A percentile compares a stretch with the other conserved stretches of the same genome.
phyloP scores from a whole-genome alignment of 2,888 invertebrate genomes.

The Plebejus melissa region DNA sequence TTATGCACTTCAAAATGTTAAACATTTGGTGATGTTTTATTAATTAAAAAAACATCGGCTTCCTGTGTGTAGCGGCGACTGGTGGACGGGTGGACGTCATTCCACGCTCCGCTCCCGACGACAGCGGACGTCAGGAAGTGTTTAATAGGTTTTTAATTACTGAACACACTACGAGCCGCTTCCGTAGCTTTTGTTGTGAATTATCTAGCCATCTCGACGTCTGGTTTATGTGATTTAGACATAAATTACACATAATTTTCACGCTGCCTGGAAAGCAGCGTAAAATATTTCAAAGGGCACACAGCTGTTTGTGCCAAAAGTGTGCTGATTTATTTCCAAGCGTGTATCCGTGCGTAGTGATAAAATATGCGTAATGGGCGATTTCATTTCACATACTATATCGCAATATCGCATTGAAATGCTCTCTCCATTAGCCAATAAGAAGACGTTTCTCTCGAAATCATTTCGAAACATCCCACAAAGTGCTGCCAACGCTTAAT shows the following conservation, averaged over 20 bases:
- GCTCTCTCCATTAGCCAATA: neutral
- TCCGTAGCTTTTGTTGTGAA: constrained; percentile 14
- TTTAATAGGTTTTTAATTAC: constrained; percentile 33
- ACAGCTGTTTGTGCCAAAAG: neutral
- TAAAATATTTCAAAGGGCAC: neutral
- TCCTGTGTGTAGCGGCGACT: neutral
- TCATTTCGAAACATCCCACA: neutral
- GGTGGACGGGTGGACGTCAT: constrained; percentile 29
- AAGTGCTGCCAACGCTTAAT: neutral
- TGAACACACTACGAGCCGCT: neutral
- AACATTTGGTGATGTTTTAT: neutral
- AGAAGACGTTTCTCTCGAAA: neutral
- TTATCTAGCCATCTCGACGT: constrained; percentile 1
- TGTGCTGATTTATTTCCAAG: neutral
- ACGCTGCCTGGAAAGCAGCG: neutral
- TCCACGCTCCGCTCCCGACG: constrained; percentile 31
- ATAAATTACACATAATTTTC: neutral
- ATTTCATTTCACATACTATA: neutral
- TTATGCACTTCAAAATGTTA: neutral
- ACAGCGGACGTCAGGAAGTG: constrained; percentile 37
- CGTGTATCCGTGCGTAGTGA: neutral
- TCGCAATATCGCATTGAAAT: neutral
- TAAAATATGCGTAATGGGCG: neutral
- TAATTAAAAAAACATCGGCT: neutral
- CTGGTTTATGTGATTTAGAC: neutral